phyloP scores from a whole-genome alignment of 2,113 vertebrate species.

The Sisor rabdophorus region DNA sequence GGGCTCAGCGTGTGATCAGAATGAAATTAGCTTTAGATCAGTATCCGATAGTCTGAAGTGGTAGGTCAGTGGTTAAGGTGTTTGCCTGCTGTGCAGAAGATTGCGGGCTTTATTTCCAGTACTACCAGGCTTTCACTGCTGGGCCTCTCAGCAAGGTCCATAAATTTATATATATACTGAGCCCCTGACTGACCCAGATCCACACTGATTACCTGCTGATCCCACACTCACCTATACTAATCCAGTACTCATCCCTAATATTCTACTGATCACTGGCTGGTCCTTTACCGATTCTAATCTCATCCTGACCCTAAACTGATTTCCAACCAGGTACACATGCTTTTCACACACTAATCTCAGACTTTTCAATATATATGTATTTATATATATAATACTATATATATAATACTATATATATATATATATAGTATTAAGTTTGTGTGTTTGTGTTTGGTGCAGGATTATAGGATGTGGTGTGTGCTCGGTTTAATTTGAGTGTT shows the following conservation, averaged over 20 bases:
- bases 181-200: neutral
- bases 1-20: neutral
- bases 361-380: neutral
- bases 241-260: neutral
- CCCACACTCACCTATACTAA: neutral
- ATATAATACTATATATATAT: too few relatives aligned
- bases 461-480: neutral
- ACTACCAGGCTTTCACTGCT: too few relatives aligned
- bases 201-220: neutral
- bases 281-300: neutral
- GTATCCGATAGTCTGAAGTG: neutral
- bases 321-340: neutral
- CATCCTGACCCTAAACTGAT: neutral
- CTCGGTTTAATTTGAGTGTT: neutral
- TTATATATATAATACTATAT: too few relatives aligned
- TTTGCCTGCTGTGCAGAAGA: too few relatives aligned
- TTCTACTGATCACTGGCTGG: neutral
- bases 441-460: too few relatives aligned
- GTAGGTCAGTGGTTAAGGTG: neutral
- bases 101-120: too few relatives aligned
- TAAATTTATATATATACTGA: too few relatives aligned
- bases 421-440: too few relatives aligned
- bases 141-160: too few relatives aligned
- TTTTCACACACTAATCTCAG: neutral
- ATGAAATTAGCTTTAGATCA: neutral